A percentile compares a stretch with the other conserved stretches of the same genome.
Conservation (phyloP, 2,797 vertebrate species). For the Tachyglossus aculeatus region DNA sequence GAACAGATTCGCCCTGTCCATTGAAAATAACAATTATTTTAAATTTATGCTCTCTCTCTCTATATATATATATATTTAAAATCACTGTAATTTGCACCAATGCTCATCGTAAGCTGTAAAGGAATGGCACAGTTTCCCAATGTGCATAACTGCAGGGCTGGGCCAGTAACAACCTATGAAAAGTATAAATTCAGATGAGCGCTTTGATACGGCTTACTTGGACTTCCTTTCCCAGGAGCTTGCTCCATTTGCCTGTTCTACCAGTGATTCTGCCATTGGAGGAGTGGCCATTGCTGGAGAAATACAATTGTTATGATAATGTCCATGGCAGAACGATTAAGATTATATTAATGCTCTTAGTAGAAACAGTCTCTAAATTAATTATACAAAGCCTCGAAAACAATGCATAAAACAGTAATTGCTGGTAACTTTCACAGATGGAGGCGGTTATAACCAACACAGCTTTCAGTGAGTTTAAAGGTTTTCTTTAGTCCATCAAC, state of each 20-base stretch:
- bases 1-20: constrained; percentile 28
- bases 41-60: constrained; percentile 19
- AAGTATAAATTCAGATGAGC: constrained; percentile 34
- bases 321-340: constrained; percentile 9
- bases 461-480: constrained; percentile 22
- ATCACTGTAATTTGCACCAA: constrained; percentile 1
- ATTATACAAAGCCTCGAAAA: constrained; percentile 39
- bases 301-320: constrained; percentile 54
- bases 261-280: constrained; percentile 15
- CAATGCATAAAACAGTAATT: constrained; percentile 25
- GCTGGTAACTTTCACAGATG: constrained; percentile 46
- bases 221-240: constrained; percentile 14
- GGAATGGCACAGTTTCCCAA: not conserved
- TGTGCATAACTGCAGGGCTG: not conserved
- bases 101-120: not conserved
- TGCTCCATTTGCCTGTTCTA: not conserved
- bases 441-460: constrained; percentile 12
- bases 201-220: constrained; percentile 1
- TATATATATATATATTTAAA: not conserved
- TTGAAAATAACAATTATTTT: constrained; percentile 39
- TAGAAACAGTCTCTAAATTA: constrained; percentile 6
- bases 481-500: constrained; percentile 18
- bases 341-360: not conserved
- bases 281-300: constrained; percentile 26
- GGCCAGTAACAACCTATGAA: constrained; percentile 11